Evolutionary conservation across 2,888 invertebrate genomes (phyloP).

Genomic region (Brenthis daphne): DNA sequence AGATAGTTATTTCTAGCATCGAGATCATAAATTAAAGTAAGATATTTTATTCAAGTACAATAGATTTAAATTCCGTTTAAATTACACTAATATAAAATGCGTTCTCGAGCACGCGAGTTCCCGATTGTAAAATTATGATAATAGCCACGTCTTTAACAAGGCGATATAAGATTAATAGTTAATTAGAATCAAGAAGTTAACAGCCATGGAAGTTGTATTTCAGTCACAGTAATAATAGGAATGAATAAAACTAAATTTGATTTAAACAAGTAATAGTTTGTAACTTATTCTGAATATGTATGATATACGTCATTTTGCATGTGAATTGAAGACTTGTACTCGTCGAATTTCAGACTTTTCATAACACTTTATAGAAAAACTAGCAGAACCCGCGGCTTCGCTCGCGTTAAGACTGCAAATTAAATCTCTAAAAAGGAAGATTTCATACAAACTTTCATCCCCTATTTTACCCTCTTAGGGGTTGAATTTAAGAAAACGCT

Average conservation of each 20-base stretch:
- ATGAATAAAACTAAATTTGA: constrained; percentile 13
- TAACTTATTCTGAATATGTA: constrained; percentile 10
- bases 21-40: constrained; percentile 1
- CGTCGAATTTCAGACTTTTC: too few relatives aligned
- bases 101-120: constrained; percentile 27
- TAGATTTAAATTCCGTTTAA: constrained; percentile 18
- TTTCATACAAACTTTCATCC: too few relatives aligned
- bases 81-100: constrained; percentile 27
- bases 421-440: too few relatives aligned
- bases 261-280: background rate
- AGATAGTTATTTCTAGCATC: background rate
- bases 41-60: constrained; percentile 11
- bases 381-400: too few relatives aligned
- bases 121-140: constrained; percentile 24
- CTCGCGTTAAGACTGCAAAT: too few relatives aligned
- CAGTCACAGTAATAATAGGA: constrained; percentile 18
- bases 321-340: too few relatives aligned
- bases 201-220: constrained; percentile 22
- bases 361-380: too few relatives aligned
- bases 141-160: constrained; percentile 26
- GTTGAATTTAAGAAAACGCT: too few relatives aligned
- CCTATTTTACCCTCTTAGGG: too few relatives aligned
- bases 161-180: constrained; percentile 22
- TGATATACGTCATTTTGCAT: background rate
- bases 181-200: constrained; percentile 27